phyloP scores from a whole-genome alignment of 2,888 invertebrate species.

The Sphaerophoria rueppellii region DNA sequence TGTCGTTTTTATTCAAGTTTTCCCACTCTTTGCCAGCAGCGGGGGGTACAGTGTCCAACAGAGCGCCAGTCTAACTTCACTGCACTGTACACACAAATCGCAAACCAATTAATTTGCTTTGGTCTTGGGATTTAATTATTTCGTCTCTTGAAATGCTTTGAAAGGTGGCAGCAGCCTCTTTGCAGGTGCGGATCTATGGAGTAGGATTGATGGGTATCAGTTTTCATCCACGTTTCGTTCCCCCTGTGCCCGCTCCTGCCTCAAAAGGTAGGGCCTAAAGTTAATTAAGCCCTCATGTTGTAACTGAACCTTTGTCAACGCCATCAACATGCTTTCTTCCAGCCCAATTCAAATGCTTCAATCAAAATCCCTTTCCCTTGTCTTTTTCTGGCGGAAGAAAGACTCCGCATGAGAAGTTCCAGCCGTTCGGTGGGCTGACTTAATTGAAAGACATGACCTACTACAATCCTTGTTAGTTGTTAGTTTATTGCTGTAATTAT shows the following conservation, averaged over 20 bases:
- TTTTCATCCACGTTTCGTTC: too few relatives aligned
- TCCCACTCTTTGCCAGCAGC: background rate
- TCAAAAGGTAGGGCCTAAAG: background rate
- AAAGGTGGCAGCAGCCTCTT: slow-evolving; percentile 1
- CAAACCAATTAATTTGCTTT: slow-evolving; percentile 69
- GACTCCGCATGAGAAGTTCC: too few relatives aligned
- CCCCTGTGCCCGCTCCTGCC: background rate
- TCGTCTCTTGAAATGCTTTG: slow-evolving; percentile 47
- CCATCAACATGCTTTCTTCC: slow-evolving; percentile 34
- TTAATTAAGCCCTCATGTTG: slow-evolving; percentile 49
- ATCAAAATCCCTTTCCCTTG: slow-evolving; percentile 35
- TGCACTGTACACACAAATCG: slow-evolving; percentile 69
- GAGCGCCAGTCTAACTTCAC: slow-evolving; percentile 42
- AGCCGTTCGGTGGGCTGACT: slow-evolving; percentile 49
- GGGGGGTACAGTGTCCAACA: slow-evolving; percentile 15
- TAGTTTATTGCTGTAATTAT: slow-evolving; percentile 73
- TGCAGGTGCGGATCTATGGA: background rate
- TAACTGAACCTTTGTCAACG: slow-evolving; percentile 39
- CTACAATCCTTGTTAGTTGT: slow-evolving; percentile 72
- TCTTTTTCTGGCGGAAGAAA: background rate
- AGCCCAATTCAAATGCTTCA: slow-evolving; percentile 37
- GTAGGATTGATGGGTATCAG: background rate
- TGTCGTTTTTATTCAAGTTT: slow-evolving; percentile 19
- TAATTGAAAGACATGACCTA: slow-evolving; percentile 74
- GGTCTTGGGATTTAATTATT: slow-evolving; percentile 72